Percentiles rank a stretch among this genome's conserved stretches.
These are phyloP conservation scores for Aplodontia rufa DNA, from an alignment of 2,113 vertebrate species.

Conservation along the genomic window DNA sequence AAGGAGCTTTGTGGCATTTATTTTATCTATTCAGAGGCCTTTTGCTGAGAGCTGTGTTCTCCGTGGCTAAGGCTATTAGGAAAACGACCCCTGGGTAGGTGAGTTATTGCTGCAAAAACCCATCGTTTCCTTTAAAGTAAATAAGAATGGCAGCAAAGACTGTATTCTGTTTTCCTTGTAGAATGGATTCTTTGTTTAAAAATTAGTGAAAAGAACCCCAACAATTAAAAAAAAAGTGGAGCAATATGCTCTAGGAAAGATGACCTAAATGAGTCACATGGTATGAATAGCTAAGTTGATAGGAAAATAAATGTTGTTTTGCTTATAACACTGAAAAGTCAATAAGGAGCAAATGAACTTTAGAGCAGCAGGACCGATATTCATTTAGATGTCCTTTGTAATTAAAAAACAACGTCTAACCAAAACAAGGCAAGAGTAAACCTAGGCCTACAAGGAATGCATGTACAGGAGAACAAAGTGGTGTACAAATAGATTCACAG, in stretches of 20 bases:
- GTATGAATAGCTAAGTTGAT: conserved; percentile 50
- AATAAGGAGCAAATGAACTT: conserved; percentile 52
- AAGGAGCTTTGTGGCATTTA: conserved; percentile 40
- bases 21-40: conserved; percentile 37
- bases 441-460: not conserved
- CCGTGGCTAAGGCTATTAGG: conserved; percentile 57
- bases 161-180: conserved; percentile 39
- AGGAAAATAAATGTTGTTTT: conserved; percentile 70
- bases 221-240: not conserved
- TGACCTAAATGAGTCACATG: not conserved
- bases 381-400: conserved; percentile 52
- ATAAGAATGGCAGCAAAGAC: conserved; percentile 56
- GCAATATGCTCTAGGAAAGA: not conserved
- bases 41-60: conserved; percentile 33
- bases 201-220: conserved; percentile 44
- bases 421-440: conserved; percentile 34
- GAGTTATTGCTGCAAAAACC: conserved; percentile 60
- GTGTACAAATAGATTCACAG: not conserved
- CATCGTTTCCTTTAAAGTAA: conserved; percentile 60
- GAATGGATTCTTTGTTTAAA: conserved; percentile 66
- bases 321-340: conserved; percentile 66
- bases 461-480: not conserved
- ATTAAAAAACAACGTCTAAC: conserved; percentile 43
- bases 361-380: not conserved
- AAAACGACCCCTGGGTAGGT: conserved; percentile 67